phyloP scores from a whole-genome alignment of 2,113 vertebrate genomes.

The Rhea americana region DNA sequence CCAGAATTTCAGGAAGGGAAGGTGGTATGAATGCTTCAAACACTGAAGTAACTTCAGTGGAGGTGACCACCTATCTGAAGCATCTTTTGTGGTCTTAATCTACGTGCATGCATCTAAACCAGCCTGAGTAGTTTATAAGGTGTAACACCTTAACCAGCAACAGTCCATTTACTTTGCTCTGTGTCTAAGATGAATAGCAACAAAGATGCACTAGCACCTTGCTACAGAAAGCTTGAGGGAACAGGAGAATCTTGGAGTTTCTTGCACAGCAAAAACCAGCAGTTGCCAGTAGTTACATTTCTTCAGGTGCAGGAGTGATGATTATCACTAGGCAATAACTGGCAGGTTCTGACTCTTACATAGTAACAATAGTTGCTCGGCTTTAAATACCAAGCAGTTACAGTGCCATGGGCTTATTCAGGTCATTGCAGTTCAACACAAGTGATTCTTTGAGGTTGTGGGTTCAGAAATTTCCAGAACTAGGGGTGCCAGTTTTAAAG shows the following conservation, averaged over 20 bases:
- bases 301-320: background rate
- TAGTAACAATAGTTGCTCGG: background rate
- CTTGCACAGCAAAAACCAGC: background rate
- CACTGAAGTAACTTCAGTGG: background rate
- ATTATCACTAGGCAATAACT: background rate
- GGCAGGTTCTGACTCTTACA: background rate
- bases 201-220: conserved; percentile 28
- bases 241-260: background rate
- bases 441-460: background rate
- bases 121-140: background rate
- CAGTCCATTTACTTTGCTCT: background rate
- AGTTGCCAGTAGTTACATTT: background rate
- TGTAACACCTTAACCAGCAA: conserved; percentile 32
- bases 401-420: accelerated
- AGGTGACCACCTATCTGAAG: background rate
- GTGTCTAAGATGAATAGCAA: background rate
- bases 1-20: background rate
- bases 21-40: background rate
- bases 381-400: background rate
- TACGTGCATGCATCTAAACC: background rate
- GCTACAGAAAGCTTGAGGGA: background rate
- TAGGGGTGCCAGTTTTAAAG: conserved; percentile 21
- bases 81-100: background rate
- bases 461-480: background rate
- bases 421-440: background rate